Evolutionary conservation across 2,797 vertebrate species (phyloP), one percentile per base, ranked within the genome.

Genomic region (Enteromius unitaeniatus): DNA sequence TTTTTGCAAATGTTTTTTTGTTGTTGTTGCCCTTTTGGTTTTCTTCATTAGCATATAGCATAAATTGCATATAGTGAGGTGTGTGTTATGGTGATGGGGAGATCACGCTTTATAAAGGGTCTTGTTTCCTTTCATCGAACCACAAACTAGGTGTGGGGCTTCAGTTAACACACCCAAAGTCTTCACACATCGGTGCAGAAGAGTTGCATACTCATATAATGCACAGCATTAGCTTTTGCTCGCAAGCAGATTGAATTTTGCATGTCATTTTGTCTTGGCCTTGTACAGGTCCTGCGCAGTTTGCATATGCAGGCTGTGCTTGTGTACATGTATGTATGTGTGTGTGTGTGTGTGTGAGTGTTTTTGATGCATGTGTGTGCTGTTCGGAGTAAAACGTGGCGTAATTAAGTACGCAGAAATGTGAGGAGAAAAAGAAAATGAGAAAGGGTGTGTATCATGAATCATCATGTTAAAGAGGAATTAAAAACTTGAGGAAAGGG

Each of bases 131-230:
- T 19, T 67, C 19, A 68, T 49, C 37, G 4, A 60, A 76, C 67
- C 62, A 79, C 73, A 84, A 42, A 31, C 75, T 81, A 40, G 80
- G 84, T 85, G 47, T 65, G 70, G 64, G 58, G 67, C 76, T 65
- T 60, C 69, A 86, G 21, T 65, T 26, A 75, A 58, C 80, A 75
- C 70, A 82, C 80, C 87, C 85, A 80, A 86, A 79, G 2, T 4
- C 8, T 85, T 80, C 81, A 82, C 77, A 85, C 79, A 70, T 83
- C 31, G 55, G 28, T 51, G 19, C 78, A 19, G 65, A 19, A 14
- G 67, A 47, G 47, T 31, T 74, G 37, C n/a, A 78, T 8, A 23
- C 51, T 40, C 21, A 74, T 65, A 60, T 45, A n/a, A 45, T 31
- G 60, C 81, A 45, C 62, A 37, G 47, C 34, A 65, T 15, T 70